These are phyloP conservation scores for Leptocoma aspasia DNA, from an alignment of 2,113 vertebrate genomes.

Conservation along the genomic window DNA sequence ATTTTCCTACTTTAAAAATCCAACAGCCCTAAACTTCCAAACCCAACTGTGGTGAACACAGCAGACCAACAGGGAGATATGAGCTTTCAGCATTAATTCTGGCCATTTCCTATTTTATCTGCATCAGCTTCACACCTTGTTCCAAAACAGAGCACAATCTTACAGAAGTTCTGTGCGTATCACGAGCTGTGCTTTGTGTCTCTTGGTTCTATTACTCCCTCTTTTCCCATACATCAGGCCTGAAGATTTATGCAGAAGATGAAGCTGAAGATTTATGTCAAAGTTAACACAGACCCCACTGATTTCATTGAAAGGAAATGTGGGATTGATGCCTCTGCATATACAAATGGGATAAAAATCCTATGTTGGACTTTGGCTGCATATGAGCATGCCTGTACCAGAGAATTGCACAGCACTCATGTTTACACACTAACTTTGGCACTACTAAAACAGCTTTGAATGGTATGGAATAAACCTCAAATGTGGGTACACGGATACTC, in stretches of 20 bases:
- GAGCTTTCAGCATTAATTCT: background rate
- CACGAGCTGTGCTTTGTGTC: background rate
- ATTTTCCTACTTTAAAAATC: background rate
- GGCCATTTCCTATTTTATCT: background rate
- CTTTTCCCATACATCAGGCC: background rate
- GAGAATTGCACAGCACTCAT: background rate
- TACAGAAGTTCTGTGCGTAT: background rate
- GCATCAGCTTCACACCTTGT: background rate
- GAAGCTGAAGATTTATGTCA: background rate
- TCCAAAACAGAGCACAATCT: background rate
- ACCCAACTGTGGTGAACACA: background rate
- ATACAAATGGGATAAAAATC: background rate
- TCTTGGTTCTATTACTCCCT: background rate
- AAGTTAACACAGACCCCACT: background rate
- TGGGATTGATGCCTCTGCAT: background rate
- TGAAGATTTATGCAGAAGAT: background rate
- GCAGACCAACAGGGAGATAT: background rate
- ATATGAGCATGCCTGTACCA: background rate
- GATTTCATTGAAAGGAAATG: background rate
- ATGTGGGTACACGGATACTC: background rate
- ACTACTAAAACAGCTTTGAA: background rate
- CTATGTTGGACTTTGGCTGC: background rate
- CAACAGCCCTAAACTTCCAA: background rate
- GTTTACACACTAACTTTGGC: background rate
- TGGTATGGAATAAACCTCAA: background rate